These are phyloP conservation scores for Ganaspis brasiliensis DNA, from an alignment of 2,888 invertebrate genomes.

Conservation along the genomic window DNA sequence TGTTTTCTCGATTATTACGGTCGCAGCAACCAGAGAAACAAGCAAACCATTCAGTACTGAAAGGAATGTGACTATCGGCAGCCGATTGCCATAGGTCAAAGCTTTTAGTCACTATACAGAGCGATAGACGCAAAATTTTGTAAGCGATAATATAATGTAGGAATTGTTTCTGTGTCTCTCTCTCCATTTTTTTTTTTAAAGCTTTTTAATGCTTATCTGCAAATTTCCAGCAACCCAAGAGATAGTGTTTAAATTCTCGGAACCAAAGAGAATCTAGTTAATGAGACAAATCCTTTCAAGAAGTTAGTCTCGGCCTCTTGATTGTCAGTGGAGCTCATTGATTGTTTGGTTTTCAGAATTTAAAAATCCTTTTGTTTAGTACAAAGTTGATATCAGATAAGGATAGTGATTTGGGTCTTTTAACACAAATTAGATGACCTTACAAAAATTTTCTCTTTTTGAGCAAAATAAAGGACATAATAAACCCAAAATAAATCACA, in stretches of 20 bases:
- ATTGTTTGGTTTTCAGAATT: not conserved
- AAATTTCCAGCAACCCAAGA: not conserved
- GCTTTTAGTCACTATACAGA: conserved; percentile 72
- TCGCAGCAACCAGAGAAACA: conserved; percentile 65
- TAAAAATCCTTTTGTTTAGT: no score
- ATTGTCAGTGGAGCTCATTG: not conserved
- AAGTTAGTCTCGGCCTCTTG: not conserved
- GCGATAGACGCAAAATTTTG: conserved; percentile 71
- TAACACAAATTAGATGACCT: no score
- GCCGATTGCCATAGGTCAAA: conserved; percentile 78
- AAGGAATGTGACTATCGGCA: conserved; percentile 77
- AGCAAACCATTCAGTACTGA: conserved; percentile 68
- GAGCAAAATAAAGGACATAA: no score
- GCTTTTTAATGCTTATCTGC: conserved; percentile 22
- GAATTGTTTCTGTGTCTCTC: conserved; percentile 59
- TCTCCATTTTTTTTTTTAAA: conserved; percentile 45
- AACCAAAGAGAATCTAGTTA: conserved; percentile 1
- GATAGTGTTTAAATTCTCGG: conserved; percentile 8
- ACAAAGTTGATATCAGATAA: no score
- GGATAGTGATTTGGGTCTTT: no score
- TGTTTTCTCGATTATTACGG: not conserved
- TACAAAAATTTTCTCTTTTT: no score
- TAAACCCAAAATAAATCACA: no score
- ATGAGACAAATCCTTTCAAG: not conserved
- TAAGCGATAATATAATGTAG: conserved; percentile 66